A percentile compares a stretch with the other conserved stretches of the same genome.
phyloP scores from a whole-genome alignment of 2,888 invertebrate species.

The Cryptus viduatorius region DNA sequence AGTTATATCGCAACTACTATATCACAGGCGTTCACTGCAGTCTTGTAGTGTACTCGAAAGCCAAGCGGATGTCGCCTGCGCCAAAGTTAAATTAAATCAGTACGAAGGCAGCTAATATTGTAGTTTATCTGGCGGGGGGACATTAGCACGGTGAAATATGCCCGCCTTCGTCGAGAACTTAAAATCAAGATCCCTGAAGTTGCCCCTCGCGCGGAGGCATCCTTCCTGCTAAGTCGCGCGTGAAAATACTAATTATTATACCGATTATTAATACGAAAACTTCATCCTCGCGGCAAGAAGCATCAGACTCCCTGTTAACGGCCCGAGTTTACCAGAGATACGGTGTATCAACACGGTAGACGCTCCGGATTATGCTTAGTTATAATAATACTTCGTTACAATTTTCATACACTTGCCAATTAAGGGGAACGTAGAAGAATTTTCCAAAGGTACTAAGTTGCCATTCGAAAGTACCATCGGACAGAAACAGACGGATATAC shows the following conservation, averaged over 20 bases:
- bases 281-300: slow-evolving; percentile 74
- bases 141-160: slow-evolving; percentile 85
- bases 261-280: slow-evolving; percentile 85
- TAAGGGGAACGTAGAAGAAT: slow-evolving; percentile 36
- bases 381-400: slow-evolving; percentile 62
- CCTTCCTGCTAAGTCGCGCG: slow-evolving; percentile 85
- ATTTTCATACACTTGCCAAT: slow-evolving; percentile 61
- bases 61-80: slow-evolving; percentile 82
- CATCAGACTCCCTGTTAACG: slow-evolving; percentile 67
- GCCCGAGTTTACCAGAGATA: slow-evolving; percentile 69
- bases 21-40: slow-evolving; percentile 56
- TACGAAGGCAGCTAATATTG: slow-evolving; percentile 83
- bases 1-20: slow-evolving; percentile 48
- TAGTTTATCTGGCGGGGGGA: slow-evolving; percentile 84
- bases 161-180: slow-evolving; percentile 80
- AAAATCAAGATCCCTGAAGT: slow-evolving; percentile 83
- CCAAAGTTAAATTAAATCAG: slow-evolving; percentile 85
- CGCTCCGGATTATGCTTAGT: slow-evolving; percentile 76
- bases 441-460: not conserved
- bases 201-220: slow-evolving; percentile 65
- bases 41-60: slow-evolving; percentile 69
- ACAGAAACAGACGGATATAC: too few relatives aligned
- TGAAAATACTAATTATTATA: slow-evolving; percentile 85
- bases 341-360: slow-evolving; percentile 49
- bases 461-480: not conserved